Base-by-base conservation (phyloP, 2,113 vertebrate genomes). In the Excalfactoria chinensis region DNA sequence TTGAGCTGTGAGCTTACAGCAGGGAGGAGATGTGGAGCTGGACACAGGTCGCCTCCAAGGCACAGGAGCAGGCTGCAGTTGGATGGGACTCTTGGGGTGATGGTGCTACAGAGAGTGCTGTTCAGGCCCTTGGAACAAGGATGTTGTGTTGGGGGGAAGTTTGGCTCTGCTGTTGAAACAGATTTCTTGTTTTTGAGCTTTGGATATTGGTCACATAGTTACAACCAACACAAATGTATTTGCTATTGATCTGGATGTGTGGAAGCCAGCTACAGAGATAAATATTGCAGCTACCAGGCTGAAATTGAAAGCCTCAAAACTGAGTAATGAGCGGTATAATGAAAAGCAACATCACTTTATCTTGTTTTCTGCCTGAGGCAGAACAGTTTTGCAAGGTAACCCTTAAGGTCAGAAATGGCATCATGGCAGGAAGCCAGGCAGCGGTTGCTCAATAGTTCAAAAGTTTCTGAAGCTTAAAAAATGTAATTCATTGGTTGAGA, bases 341-440 rank as follows among this genome's bases (percentile, higher is more conserved):
- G 51, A 53, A 28, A 17, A 53, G 51, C 5, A 53, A 10, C 6
- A 11, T 68, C 49, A 6, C 28, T 90, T 56, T 49, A 34, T 66
- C 37, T 69, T 34, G 28, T 83, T 40, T 90, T 91, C 22, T 91
- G 67, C 48, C n/a, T 60, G 22, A 55, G 82, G 80, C 44, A 91
- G 55, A 75, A 67, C 48, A 63, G 43, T 58, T 53, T 66, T 25
- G 11, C 80, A 40, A 89, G 76, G 77, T 90, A 93, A 87, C n/a
- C 15, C 70, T 76, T 30, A 37, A 70, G 62, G 62, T 68, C 68
- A 85, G 86, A 86, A 93, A 59, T 40, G 69, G 81, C 48, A 90
- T 13, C 23, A 3, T 81, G 85, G 84, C 84, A 93, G 96, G 92
- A 96, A 96, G 68, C 75, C 86, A 93, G 63, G 86, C 70, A 60